Conservation (phyloP, 92 coral and sea anemone genomes). For the Porites evermanni region DNA sequence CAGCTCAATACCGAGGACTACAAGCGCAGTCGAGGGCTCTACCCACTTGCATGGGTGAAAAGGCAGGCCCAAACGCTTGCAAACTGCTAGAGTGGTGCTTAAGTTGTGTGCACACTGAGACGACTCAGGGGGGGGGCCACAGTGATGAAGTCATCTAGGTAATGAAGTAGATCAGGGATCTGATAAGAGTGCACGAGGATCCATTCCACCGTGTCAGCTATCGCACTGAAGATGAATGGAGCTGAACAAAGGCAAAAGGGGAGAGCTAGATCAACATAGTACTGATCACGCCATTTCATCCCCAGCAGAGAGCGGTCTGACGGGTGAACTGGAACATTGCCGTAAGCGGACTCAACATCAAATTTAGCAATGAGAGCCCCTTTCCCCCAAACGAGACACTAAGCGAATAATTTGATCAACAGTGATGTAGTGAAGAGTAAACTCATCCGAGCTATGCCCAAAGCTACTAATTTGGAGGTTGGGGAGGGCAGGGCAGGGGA, state of each 20-base stretch:
- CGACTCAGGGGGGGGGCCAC: not conserved
- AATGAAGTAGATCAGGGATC: slow-evolving; percentile 10
- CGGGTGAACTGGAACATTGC: not conserved
- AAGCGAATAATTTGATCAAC: not conserved
- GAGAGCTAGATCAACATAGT: too few species aligned
- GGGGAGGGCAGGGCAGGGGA: not conserved
- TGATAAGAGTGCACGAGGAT: slow-evolving; percentile 16
- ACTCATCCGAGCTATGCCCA: not conserved
- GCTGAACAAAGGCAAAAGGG: not conserved
- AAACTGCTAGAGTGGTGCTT: not conserved
- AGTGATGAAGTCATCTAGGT: slow-evolving; percentile 28
- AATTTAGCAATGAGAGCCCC: slow-evolving; percentile 7
- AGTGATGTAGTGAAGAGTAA: not conserved
- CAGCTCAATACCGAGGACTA: too few species aligned
- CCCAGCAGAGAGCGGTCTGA: not conserved
- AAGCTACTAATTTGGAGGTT: not conserved
- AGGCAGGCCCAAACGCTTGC: not conserved
- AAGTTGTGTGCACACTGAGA: not conserved
- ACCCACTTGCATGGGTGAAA: not conserved
- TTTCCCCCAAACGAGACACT: not conserved
- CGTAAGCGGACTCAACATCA: not conserved
- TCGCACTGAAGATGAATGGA: slow-evolving; percentile 33
- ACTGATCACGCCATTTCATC: not conserved
- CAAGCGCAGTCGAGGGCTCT: not conserved
- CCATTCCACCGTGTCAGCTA: slow-evolving; percentile 24